Evolutionary conservation across 2,113 vertebrate genomes (phyloP).

Genomic region (Otocyon megalotis): DNA sequence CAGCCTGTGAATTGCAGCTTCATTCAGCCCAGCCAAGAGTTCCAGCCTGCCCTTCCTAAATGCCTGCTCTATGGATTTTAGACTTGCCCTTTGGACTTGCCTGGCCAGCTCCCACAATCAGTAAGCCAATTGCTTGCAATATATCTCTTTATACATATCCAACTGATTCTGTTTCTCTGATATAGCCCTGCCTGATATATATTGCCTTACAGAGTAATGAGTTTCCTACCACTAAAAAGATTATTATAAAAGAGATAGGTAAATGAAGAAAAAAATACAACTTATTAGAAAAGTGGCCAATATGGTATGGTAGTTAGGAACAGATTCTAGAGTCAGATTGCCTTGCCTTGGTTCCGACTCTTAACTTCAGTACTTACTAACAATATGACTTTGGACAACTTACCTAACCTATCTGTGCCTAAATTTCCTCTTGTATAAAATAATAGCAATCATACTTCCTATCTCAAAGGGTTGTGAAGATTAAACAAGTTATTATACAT

Average conservation of each 20-base stretch:
- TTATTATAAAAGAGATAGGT: neutral
- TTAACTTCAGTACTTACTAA: neutral
- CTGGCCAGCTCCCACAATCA: neutral
- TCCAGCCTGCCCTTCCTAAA: neutral
- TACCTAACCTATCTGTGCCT: neutral
- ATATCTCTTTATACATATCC: neutral
- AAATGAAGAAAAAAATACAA: neutral
- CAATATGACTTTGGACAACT: neutral
- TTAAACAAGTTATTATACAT: slow-evolving; percentile 3
- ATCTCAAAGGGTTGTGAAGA: neutral
- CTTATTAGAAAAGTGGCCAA: neutral
- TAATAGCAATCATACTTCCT: neutral
- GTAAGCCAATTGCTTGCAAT: neutral
- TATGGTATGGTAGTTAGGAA: neutral
- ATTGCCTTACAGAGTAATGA: neutral
- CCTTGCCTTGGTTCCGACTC: neutral
- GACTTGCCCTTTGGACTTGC: neutral
- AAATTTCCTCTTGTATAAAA: neutral
- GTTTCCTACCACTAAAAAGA: slow-evolving; percentile 13
- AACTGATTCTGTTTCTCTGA: neutral
- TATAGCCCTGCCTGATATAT: neutral
- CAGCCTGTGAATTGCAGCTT: neutral
- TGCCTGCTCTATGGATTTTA: neutral
- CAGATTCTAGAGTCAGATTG: neutral
- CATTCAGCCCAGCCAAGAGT: neutral